Base-by-base conservation (phyloP, 2,797 vertebrate species). In the Pterois miles region DNA sequence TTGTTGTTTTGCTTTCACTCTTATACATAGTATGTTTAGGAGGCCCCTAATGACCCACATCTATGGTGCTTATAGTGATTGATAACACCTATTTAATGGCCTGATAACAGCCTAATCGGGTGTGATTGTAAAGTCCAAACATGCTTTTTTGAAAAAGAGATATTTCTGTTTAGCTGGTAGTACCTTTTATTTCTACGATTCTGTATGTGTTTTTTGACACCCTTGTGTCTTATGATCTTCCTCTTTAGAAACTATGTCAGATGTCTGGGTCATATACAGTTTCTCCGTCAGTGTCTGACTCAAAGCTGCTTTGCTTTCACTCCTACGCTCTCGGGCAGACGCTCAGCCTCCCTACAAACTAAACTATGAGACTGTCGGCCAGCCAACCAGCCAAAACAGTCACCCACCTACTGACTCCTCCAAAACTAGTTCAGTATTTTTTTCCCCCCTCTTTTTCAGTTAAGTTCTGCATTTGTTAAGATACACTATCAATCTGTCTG, bases 221-320 rank as follows among this genome's bases (percentile, higher is more conserved):
- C 20, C 10, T 46, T n/a, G 16, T 0, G 62, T 46, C 46, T 4
- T 0, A 7, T 64, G 65, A 65, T 2, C 43, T 8, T 27, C 27
- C 20, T 18, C 53, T 53, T 33, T 1, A 11, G 53, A 80, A 90
- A 86, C 65, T 85, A 76, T 87, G 85, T 86, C 85, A 81, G 3
- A 65, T 40, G 75, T 85, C 88, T 80, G 84, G 88, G 78, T 87
- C 83, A n/a, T n/a, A n/a, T 23, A 34, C 1, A 50, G 27, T 62
- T 71, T 43, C 33, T 50, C 0, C 25, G 3, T 68, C 23, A 6
- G 23, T 11, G 76, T 80, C 81, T 13, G 59, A 71, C 58, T 67
- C 6, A 80, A 90, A 88, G 78, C 86, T 31, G 83, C 80, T 87
- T 81, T 85, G 18, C 74, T 64, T 57, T 60, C 33, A 43, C 65